A percentile compares a stretch with the other conserved stretches of the same genome.
Evolutionary conservation across 2,888 invertebrate genomes (phyloP).

Genomic region (Rotaria macrura): DNA sequence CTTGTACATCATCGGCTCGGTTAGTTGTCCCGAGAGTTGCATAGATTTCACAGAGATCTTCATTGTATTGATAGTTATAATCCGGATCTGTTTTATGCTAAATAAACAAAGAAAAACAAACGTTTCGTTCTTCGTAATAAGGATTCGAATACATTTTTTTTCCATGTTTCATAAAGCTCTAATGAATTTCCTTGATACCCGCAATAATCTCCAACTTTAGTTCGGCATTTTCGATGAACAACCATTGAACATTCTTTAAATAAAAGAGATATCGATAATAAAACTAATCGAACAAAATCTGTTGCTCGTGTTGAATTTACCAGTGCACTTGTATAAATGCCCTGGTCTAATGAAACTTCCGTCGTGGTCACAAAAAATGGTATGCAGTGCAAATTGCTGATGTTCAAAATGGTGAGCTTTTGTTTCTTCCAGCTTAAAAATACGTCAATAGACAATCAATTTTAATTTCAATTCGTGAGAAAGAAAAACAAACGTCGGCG

Average conservation of each 20-base stretch:
- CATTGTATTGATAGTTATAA: constrained; percentile 4
- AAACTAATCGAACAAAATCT: too few species aligned
- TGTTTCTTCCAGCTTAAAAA: background rate
- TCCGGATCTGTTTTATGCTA: background rate
- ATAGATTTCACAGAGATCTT: background rate
- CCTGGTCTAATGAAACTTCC: constrained; percentile 16
- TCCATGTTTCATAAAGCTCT: background rate
- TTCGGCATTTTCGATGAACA: constrained; percentile 9
- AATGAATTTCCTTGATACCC: background rate
- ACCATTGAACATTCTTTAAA: constrained; percentile 6
- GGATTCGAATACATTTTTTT: background rate
- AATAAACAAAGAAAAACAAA: background rate
- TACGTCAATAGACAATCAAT: too few species aligned
- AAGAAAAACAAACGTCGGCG: background rate
- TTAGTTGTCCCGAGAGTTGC: background rate
- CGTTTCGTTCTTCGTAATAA: too few species aligned
- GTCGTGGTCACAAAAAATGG: background rate
- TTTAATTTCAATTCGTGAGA: too few species aligned
- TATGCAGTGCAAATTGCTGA: background rate
- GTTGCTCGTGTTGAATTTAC: background rate
- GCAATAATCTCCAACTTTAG: background rate
- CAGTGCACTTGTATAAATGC: background rate
- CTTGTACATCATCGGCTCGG: background rate
- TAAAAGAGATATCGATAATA: too few species aligned
- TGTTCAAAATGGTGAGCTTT: background rate